Evolutionary conservation across 2,113 vertebrate species (phyloP), one percentile per base, ranked within the genome.

Genomic region (Hippocampus guttulatus): DNA sequence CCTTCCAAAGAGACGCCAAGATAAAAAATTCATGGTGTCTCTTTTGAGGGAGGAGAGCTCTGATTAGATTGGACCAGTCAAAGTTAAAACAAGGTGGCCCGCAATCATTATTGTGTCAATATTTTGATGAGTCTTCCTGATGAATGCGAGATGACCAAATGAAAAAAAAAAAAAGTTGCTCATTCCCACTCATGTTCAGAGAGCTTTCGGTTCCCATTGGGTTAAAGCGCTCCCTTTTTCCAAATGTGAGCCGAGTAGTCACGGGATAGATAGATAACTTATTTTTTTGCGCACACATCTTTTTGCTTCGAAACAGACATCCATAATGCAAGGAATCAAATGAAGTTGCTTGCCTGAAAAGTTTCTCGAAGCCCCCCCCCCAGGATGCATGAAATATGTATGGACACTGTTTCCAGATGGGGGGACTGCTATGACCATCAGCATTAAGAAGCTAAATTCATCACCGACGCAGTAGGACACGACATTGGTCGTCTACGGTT

Each of bases 381-480:
- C 40, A 68, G 71, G 64, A 69, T 76, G 69, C 65, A 64, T 75
- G 43, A 33, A 62, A 71, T 68, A 58, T 71, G 72, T 69, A 73
- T 55, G 40, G 49, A 70, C 30, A 16, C 8, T 64, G 27, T 55
- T 54, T 75, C 69, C 68, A 66, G 52, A 67, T 43, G 12, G 51
- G 12, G 52, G 25, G 71, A 68, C 58, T 65, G 25, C 62, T 60
- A 67, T 27, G 74, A 64, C 72, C 81, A 78, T 84, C 80, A 78
- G 71, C 76, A 78, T 77, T 76, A 74, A 74, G 78, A n/a, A 75
- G 75, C 66, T 73, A 75, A 38, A 78, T 85, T 85, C 73, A 84
- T 85, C 78, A 81, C 47, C 73, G 57, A 38, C 75, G 55, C 63
- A 67, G 71, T 60, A 54, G 69, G 75, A 69, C 67, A 25, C 54